These are phyloP conservation scores for Smittia sp. DNA, from an alignment of 2,888 invertebrate genomes.

Conservation along the genomic window DNA sequence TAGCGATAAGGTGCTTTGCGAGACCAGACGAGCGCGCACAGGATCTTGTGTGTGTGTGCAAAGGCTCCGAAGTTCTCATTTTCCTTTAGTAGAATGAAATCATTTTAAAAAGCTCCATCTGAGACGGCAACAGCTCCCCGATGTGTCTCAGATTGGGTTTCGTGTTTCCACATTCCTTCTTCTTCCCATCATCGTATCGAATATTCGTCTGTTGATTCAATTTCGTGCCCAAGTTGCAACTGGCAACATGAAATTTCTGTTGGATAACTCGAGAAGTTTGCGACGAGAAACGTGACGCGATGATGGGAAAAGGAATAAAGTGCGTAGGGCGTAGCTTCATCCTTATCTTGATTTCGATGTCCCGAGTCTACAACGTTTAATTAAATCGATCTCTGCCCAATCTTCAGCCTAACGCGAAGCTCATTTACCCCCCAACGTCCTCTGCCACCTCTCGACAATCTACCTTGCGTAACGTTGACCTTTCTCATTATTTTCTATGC, in stretches of 20 bases:
- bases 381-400: not conserved
- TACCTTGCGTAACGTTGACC: not conserved
- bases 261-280: too few species aligned
- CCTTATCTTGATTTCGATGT: not conserved
- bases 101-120: not conserved
- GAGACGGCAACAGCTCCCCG: not conserved
- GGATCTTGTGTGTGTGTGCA: constrained; percentile 10
- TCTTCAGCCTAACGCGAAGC: not conserved
- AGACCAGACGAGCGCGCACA: constrained; percentile 2
- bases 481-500: not conserved
- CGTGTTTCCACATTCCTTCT: not conserved
- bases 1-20: not conserved
- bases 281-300: not conserved
- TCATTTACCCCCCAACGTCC: not conserved
- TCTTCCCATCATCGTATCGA: not conserved
- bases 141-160: constrained; percentile 2
- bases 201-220: not conserved
- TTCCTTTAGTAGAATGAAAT: not conserved
- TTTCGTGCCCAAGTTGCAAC: not conserved
- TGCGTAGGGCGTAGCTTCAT: constrained; percentile 30
- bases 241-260: too few species aligned
- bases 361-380: not conserved
- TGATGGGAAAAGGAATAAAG: constrained; percentile 18
- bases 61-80: not conserved
- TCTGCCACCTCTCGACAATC: not conserved